Base-by-base conservation (phyloP, 2,888 invertebrate species). In the Oligia strigilis region DNA sequence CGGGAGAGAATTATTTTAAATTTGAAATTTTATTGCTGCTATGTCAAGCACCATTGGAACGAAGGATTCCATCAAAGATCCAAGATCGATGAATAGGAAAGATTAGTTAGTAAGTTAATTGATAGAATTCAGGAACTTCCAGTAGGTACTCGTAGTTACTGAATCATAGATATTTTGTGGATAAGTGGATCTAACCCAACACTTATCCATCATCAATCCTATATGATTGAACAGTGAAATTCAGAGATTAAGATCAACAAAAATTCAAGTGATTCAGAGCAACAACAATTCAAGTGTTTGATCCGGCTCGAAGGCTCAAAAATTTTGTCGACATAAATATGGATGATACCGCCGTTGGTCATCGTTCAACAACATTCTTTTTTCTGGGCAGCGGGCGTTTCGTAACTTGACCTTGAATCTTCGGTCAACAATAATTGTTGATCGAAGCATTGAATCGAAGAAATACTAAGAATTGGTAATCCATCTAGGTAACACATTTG, bases 401-500 rank as follows among this genome's bases (percentile, higher is more conserved):
- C 77, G n/a, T 82, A 66, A 86, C 64, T 14, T 40, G 66, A 43
- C 46, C 64, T 77, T 72, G 46, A 23, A 67, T 74, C 13, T 40
- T 40, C 40, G 40, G 5, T 40, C 40, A 40, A 40, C 40, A 40
- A 40, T 40, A 40, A 40, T 40, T 40, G 40, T 40, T 40, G 40
- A 40, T 5, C 40, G 5, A 40, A 40, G 40, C 40, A 40, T 77
- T 72, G 46, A 23, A 67, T 74, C 13, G 60, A 36, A 40, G 46
- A 66, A 67, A 72, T 82, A 83, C 77, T 52, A 11, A 73, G 77
- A 76, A 80, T 80, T 73, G 49, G 52, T 87, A 64, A 66, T 67
- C 46, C 65, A 77, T 72, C 72, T 76, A 85, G 70, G 75, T 74
- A 77, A 79, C 74, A 87, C 74, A 85, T 85, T 82, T 66, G 77